These are phyloP conservation scores for Oryzias javanicus DNA, from an alignment of 2,113 vertebrate genomes.

Conservation along the genomic window DNA sequence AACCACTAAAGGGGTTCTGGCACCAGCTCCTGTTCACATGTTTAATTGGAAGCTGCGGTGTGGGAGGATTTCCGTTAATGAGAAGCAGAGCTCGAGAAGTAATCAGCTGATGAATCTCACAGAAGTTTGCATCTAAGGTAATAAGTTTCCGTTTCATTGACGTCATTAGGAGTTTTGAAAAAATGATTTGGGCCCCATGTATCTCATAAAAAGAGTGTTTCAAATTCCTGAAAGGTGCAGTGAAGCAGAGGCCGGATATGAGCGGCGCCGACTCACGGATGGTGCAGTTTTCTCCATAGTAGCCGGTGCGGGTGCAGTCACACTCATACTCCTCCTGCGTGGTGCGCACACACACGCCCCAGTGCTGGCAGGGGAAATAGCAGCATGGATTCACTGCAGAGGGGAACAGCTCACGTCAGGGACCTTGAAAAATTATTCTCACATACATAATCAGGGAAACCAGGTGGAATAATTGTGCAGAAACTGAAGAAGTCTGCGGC, in stretches of 20 bases:
- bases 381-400: constrained; percentile 91
- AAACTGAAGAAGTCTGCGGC: no score
- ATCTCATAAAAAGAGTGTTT: background rate
- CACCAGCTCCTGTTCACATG: constrained; percentile 4
- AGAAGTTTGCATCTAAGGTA: constrained; percentile 57
- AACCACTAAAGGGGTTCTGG: background rate
- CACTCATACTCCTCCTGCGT: constrained; percentile 83
- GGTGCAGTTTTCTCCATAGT: constrained; percentile 88
- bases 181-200: background rate
- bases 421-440: background rate
- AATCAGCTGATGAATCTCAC: background rate
- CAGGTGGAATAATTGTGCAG: background rate
- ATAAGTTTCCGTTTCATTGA: constrained; percentile 18
- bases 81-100: constrained; percentile 6
- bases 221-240: constrained; percentile 11
- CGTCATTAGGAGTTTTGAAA: background rate
- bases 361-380: constrained; percentile 89
- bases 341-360: constrained; percentile 84
- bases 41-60: background rate
- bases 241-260: constrained; percentile 22
- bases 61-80: constrained; percentile 11
- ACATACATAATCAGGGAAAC: background rate
- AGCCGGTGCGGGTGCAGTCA: constrained; percentile 92
- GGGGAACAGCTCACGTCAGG: background rate
- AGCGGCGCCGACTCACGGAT: constrained; percentile 80